Conservation (phyloP, 2,797 vertebrate species). For the Orientallactaga sibirica region DNA sequence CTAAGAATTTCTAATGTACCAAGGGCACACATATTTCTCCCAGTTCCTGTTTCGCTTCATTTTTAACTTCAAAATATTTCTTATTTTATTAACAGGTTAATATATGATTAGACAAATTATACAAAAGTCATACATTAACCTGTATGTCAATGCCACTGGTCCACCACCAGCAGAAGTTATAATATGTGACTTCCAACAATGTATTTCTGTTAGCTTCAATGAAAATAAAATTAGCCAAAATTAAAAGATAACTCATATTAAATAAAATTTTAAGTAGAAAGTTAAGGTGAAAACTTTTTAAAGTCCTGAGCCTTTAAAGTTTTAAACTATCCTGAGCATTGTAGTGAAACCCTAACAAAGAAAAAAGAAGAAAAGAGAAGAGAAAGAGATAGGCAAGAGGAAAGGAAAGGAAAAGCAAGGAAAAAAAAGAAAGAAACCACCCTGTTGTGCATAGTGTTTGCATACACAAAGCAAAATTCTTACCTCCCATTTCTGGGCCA, state of each 20-base stretch:
- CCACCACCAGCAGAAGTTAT: not conserved
- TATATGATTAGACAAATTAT: not conserved
- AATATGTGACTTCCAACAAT: not conserved
- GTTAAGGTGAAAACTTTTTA: not conserved
- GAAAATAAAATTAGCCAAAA: slow-evolving; percentile 26
- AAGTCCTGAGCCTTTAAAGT: not conserved
- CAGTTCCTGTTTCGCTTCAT: slow-evolving; percentile 18
- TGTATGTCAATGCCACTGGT: not conserved
- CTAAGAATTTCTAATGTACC: not conserved
- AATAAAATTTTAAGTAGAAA: not conserved
- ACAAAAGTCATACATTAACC: not conserved
- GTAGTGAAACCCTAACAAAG: too few species aligned
- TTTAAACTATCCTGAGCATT: not conserved
- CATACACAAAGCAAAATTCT: slow-evolving; percentile 1
- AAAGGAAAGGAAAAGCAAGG: too few species aligned
- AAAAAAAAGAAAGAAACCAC: not conserved
- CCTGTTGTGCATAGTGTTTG: not conserved
- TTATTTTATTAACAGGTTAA: not conserved
- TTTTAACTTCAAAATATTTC: not conserved
- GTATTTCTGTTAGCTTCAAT: not conserved
- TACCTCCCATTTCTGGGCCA: not conserved
- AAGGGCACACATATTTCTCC: not conserved
- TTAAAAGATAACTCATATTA: not conserved
- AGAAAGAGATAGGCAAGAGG: too few species aligned
- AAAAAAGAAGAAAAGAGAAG: too few species aligned